Conservation (phyloP, 2,113 vertebrate species). For the Amphilophus citrinellus region DNA sequence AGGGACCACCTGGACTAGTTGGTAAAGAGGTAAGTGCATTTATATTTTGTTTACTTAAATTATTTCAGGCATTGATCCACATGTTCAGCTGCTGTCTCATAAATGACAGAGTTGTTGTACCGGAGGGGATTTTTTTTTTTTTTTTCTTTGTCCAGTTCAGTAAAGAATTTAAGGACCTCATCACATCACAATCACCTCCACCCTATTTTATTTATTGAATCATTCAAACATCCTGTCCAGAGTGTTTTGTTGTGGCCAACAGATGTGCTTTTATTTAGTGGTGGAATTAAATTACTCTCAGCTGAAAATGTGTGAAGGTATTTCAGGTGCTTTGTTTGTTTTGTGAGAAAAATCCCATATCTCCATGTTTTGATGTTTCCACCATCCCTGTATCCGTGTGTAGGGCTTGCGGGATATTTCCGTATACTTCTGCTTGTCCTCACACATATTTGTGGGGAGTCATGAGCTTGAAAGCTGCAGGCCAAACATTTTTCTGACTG, state of each 20-base stretch:
- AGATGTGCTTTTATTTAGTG: conserved; percentile 25
- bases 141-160: too few relatives aligned
- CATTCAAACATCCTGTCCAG: not conserved
- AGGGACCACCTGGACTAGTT: conserved; percentile 73
- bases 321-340: not conserved
- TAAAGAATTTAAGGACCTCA: too few relatives aligned
- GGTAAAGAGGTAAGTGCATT: conserved; percentile 83
- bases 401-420: not conserved
- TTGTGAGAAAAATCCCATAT: not conserved
- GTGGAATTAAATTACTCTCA: not conserved
- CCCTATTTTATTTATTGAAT: not conserved
- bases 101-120: not conserved
- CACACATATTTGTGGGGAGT: not conserved
- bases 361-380: not conserved
- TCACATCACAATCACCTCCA: too few relatives aligned
- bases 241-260: conserved; percentile 3
- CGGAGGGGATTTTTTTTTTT: not conserved
- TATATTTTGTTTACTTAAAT: not conserved
- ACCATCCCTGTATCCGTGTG: not conserved
- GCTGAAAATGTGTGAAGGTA: not conserved
- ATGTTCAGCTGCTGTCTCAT: not conserved
- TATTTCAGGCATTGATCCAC: not conserved
- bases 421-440: not conserved
- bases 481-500: not conserved
- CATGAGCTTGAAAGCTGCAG: not conserved